phyloP scores from a whole-genome alignment of 2,797 vertebrate species.

The Micromesistius poutassou region DNA sequence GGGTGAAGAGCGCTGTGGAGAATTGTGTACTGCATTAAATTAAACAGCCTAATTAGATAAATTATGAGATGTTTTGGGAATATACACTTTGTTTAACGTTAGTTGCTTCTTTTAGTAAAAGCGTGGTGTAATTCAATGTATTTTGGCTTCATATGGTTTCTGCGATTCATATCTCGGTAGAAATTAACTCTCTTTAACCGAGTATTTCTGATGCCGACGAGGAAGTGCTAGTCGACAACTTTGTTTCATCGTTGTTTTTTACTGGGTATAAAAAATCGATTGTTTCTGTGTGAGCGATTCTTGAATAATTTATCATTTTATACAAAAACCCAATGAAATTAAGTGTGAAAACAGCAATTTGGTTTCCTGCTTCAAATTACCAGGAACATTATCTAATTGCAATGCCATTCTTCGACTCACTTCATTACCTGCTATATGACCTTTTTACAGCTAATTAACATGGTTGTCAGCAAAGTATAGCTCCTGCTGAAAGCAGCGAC shows the following conservation, averaged over 20 bases:
- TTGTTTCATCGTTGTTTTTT: not conserved
- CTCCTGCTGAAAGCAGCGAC: conserved; percentile 40
- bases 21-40: not conserved
- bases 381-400: conserved; percentile 43
- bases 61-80: not conserved
- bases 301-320: conserved; percentile 16
- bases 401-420: conserved; percentile 28
- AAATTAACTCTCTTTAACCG: not conserved
- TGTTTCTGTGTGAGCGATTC: not conserved
- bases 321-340: conserved; percentile 25
- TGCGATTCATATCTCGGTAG: not conserved
- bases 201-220: not conserved
- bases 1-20: not conserved
- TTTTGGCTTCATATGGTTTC: not conserved
- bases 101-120: not conserved
- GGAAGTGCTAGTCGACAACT: not conserved
- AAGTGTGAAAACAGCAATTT: conserved; percentile 42
- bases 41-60: too few relatives aligned
- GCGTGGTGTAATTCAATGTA: not conserved
- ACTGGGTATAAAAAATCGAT: not conserved
- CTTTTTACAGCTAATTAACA: conserved; percentile 67
- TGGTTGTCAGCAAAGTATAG: conserved; percentile 43
- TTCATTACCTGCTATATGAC: conserved; percentile 61
- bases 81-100: not conserved
- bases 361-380: conserved; percentile 39